A percentile compares a stretch with the other conserved stretches of the same genome.
phyloP scores from a whole-genome alignment of 2,888 invertebrate species.

The Latheticus oryzae region DNA sequence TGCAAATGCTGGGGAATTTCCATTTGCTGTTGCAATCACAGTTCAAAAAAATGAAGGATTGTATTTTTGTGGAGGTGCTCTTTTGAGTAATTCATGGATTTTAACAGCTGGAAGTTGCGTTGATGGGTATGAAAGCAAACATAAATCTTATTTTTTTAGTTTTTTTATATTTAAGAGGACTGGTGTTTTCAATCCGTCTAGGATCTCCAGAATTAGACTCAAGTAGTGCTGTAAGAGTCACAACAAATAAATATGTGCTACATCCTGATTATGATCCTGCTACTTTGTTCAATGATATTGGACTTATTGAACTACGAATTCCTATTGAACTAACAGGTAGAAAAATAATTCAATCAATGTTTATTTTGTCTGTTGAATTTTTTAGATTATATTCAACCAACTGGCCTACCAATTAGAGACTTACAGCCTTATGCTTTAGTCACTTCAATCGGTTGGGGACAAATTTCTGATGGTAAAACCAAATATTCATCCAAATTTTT shows the following conservation, averaged over 20 bases:
- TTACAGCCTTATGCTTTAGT: conserved; percentile 9
- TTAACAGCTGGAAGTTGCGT: conserved; percentile 18
- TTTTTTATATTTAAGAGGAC: conserved; percentile 4
- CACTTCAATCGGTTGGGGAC: conserved; percentile 25
- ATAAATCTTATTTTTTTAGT: background rate
- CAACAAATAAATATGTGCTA: conserved; percentile 1
- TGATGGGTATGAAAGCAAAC: conserved; percentile 13
- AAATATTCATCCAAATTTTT: no score
- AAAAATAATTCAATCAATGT: background rate
- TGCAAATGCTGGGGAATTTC: conserved; percentile 16
- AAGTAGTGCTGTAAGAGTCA: background rate
- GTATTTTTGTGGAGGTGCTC: conserved; percentile 13
- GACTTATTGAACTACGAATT: conserved; percentile 15
- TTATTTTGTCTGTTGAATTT: no score
- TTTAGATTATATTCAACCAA: conserved; percentile 20
- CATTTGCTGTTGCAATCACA: conserved; percentile 13
- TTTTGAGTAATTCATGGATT: conserved; percentile 11
- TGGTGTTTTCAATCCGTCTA: conserved; percentile 5
- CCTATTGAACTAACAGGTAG: conserved; percentile 13
- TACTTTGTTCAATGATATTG: conserved; percentile 13
- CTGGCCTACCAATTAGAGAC: conserved; percentile 6
- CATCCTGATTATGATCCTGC: conserved; percentile 11
- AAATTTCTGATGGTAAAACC: conserved; percentile 20
- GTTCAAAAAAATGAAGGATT: background rate
- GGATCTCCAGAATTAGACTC: conserved; percentile 4